Conservation (phyloP, 1,140 invertebrate species). For the Drosophila tropicalis region DNA sequence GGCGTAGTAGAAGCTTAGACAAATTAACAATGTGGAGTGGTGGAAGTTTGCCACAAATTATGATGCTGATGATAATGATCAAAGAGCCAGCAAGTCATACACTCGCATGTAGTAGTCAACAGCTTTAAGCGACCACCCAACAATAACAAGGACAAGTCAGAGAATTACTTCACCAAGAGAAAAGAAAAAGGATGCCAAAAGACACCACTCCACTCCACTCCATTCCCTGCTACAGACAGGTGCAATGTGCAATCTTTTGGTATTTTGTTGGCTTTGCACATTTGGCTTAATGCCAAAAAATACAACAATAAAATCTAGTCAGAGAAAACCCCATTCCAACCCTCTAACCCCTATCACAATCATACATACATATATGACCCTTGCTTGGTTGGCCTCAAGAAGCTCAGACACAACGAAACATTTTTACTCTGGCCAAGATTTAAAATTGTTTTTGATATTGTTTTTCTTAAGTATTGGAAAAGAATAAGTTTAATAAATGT, state of each 20-base stretch:
- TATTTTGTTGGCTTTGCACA: conserved; percentile 81
- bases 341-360: background rate
- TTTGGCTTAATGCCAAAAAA: conserved; percentile 79
- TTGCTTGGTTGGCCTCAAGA: background rate
- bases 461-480: no score
- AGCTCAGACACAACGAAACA: background rate
- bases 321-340: background rate
- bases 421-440: background rate
- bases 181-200: conserved; percentile 25
- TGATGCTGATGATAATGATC: conserved; percentile 4
- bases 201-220: conserved; percentile 52
- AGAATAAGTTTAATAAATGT: no score
- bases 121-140: conserved; percentile 38
- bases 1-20: background rate
- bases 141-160: conserved; percentile 54
- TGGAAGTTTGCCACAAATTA: background rate
- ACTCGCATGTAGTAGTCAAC: background rate
- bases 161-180: conserved; percentile 26
- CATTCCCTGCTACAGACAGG: conserved; percentile 43
- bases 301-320: conserved; percentile 27
- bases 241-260: conserved; percentile 81
- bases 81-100: background rate
- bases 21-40: background rate
- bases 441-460: background rate
- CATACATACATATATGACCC: background rate